Evolutionary conservation across 2,888 invertebrate genomes (phyloP).

Genomic region (Meloe dianella): DNA sequence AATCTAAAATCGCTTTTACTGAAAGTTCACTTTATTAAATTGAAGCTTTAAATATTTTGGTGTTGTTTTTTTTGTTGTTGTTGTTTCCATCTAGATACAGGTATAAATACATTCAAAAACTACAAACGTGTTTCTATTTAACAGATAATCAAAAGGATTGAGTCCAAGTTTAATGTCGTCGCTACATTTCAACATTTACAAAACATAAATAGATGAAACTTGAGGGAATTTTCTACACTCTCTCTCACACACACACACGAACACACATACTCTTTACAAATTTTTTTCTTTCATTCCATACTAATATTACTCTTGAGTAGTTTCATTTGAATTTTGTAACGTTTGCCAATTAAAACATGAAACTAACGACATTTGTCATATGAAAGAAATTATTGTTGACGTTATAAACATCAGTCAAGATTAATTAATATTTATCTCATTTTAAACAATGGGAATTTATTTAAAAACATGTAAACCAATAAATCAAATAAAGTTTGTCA

Average conservation of each 20-base stretch:
- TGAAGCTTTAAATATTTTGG: neutral
- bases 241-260: neutral
- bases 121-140: slow-evolving; percentile 41
- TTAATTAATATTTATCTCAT: neutral
- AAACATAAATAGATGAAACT: slow-evolving; percentile 19
- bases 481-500: neutral
- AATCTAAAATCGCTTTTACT: slow-evolving; percentile 30
- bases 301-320: neutral
- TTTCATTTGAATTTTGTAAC: neutral
- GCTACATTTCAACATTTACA: slow-evolving; percentile 16
- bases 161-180: slow-evolving; percentile 19
- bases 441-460: neutral
- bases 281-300: neutral
- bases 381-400: neutral
- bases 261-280: no score
- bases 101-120: neutral
- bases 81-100: neutral
- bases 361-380: neutral
- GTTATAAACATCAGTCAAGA: neutral
- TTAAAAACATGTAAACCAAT: neutral
- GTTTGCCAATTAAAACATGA: slow-evolving; percentile 3
- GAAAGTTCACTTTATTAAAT: slow-evolving; percentile 29
- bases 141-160: slow-evolving; percentile 37
- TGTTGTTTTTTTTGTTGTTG: neutral
- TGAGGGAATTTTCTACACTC: neutral